Evolutionary conservation across 2,888 invertebrate species (phyloP), one percentile per base, ranked within the genome.

Genomic region (Thecocarcelia acutangulata): DNA sequence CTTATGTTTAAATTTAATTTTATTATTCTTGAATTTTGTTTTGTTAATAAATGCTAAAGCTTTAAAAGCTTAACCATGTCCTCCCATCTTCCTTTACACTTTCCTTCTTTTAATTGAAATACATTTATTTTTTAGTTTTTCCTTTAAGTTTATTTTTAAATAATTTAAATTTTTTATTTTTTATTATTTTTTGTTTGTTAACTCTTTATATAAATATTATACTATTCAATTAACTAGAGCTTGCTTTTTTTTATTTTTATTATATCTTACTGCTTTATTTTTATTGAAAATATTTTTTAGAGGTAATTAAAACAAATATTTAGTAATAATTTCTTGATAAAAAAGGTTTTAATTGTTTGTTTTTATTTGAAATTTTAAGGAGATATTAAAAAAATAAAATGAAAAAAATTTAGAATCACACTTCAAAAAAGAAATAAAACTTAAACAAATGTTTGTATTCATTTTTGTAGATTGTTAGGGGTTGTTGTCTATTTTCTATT

Each of bases 271-370:
- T 76, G 76, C 77, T 81, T 81, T 81, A 77, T 68, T 76, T 76
- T 81, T 72, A 81, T 76, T 76, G 76, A 73, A 81, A 72, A 77
- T 63, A 77, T 46, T 70, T 75, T 77, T 68, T 81, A 81, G 81
- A 77, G 48, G 68, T 73, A 81, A 81, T 81, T 81, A 81, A 81
- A 81, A 73, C 76, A 81, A 81, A 81, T 81, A 81, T 81, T 81
- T 81, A 81, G 81, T 81, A 81, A 77, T 77, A 77, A 81, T 81
- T 81, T 77, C 72, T 69, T 63, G 72, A 81, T 76, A 72, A 77
- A 72, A 76, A 69, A 52, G 56, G 81, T 54, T 72, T 80, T 80
- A 56, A 73, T 73, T 68, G 66, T 48, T 72, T 81, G 73, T 63
- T n/a, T n/a, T n/a, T 66, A 54, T 50, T 61, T 77, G 50, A 8